phyloP scores from a whole-genome alignment of 2,797 vertebrate species.

The Pangasius larnaudii region DNA sequence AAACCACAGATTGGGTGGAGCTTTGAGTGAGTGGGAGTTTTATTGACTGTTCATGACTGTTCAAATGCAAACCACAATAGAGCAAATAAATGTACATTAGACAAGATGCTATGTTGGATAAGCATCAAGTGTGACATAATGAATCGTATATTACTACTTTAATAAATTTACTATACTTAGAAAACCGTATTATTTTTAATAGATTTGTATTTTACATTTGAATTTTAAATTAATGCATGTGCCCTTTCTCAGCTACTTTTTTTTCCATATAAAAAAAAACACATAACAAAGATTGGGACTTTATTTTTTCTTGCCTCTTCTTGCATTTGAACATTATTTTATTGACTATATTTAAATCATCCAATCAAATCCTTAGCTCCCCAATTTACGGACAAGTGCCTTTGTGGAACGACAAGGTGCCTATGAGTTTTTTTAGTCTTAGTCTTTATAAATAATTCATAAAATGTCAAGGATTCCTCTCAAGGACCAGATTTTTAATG shows the following conservation, averaged over 20 bases:
- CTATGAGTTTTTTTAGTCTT: neutral
- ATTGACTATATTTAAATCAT: neutral
- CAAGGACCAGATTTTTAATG: neutral
- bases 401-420: neutral
- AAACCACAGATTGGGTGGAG: too few relatives aligned
- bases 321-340: neutral
- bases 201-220: neutral
- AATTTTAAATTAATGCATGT: neutral
- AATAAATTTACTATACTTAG: neutral
- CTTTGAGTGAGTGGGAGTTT: neutral
- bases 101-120: neutral
- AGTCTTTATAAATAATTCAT: neutral
- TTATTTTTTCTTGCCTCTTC: too few relatives aligned
- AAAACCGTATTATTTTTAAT: neutral
- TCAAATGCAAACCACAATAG: neutral
- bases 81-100: neutral
- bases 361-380: neutral
- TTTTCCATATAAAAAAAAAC: neutral
- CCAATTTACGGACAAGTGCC: neutral
- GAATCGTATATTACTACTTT: neutral
- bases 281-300: too few relatives aligned
- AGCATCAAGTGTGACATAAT: neutral
- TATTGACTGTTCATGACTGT: neutral
- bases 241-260: too few relatives aligned
- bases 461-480: neutral